Conservation (phyloP, 1,140 invertebrate genomes). For the Calephelis virginiensis region DNA sequence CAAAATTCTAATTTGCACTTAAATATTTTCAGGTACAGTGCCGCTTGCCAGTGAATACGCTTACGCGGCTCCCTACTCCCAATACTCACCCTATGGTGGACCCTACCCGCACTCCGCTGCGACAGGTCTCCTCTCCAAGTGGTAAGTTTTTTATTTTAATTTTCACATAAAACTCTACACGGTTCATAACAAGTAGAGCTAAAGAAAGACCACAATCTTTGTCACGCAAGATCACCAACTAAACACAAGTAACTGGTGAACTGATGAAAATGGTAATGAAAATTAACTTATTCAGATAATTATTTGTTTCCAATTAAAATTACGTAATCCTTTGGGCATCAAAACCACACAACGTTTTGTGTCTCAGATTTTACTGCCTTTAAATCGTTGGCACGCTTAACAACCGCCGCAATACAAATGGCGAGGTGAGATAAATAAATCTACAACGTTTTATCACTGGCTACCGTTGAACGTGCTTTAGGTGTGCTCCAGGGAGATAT, state of each 20-base stretch:
- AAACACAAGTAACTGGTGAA: too few relatives aligned
- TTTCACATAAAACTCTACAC: too few relatives aligned
- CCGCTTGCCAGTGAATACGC: slow-evolving; percentile 69
- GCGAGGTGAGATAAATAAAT: slow-evolving; percentile 49
- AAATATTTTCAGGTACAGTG: slow-evolving; percentile 54
- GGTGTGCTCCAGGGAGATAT: slow-evolving; percentile 49
- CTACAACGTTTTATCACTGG: slow-evolving; percentile 53
- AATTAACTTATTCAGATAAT: too few relatives aligned
- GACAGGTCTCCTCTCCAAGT: slow-evolving; percentile 71
- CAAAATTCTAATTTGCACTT: too few relatives aligned
- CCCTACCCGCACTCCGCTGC: slow-evolving; percentile 68
- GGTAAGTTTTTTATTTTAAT: slow-evolving; percentile 41
- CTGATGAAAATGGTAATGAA: too few relatives aligned
- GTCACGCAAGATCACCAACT: too few relatives aligned
- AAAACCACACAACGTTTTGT: neutral
- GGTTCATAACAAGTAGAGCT: too few relatives aligned
- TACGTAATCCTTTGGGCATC: slow-evolving; percentile 14
- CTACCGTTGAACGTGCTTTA: slow-evolving; percentile 34
- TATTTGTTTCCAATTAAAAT: slow-evolving; percentile 19
- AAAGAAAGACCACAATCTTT: too few relatives aligned
- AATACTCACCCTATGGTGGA: slow-evolving; percentile 69
- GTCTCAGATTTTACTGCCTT: slow-evolving; percentile 41
- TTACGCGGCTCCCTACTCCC: slow-evolving; percentile 67
- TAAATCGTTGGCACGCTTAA: slow-evolving; percentile 51
- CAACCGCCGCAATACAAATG: slow-evolving; percentile 51